Evolutionary conservation across 1,140 invertebrate species (phyloP), one percentile per base, ranked within the genome.

Genomic region (Ostrea denselamellosa): DNA sequence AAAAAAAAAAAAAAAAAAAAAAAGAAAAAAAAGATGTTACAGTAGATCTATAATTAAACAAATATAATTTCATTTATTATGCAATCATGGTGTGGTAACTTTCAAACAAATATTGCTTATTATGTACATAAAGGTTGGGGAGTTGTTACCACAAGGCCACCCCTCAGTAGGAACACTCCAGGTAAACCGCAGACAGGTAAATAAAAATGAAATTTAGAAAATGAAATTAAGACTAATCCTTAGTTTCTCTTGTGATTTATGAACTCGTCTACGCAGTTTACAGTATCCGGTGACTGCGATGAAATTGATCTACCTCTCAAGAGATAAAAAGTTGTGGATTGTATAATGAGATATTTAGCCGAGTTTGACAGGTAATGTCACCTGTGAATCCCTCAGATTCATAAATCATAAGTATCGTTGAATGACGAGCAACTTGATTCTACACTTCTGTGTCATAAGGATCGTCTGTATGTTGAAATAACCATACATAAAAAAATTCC

Each of bases 21-120:
- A n/a, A 28, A 0, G 28, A 77, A 77, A 34, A 22, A 77, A 34
- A 34, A 77, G 68, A 34, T 34, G 14, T 25, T 77, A 77, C 68
- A 28, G 34, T 28, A 34, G 68, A 77, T 77, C 68, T 77, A 77
- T 28, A 77, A 28, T 77, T 28, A 77, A 77, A 77, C 68, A 77
- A 44, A 44, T 44, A 44, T 44, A 44, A 44, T 34, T 77, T 34
- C 68, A 77, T 77, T 34, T 17, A 77, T 77, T 77, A 77, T 77
- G 68, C 68, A 77, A 77, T 77, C 25, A 77, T 77, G 22, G 68
- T 25, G 28, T 17, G 25, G 22, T 25, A 28, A 77, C 34, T 44
- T 44, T 44, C 5, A 77, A 34, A 77, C 10, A 77, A n/a, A 77
- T 25, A 9, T 28, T 19, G 56, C 5, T 0, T n/a, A n/a, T n/a